Evolutionary conservation across 2,888 invertebrate genomes (phyloP).

Genomic region (Tuta absoluta): DNA sequence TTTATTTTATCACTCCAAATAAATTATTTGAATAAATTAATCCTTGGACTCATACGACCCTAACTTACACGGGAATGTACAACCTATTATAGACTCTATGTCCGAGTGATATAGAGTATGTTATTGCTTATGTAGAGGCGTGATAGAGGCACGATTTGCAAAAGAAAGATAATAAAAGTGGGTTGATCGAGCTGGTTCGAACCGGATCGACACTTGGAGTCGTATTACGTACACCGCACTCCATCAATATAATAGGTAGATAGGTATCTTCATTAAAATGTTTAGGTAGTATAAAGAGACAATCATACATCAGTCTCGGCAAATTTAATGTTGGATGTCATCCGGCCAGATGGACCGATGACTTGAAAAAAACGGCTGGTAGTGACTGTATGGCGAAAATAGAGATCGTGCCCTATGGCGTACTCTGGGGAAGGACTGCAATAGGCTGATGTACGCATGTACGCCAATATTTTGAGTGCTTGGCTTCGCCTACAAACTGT

Average conservation of each 20-base stretch:
- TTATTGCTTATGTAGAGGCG: conserved; percentile 33
- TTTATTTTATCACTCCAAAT: conserved; percentile 62
- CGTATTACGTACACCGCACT: conserved; percentile 49
- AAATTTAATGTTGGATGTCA: too few species aligned
- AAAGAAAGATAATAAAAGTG: conserved; percentile 69
- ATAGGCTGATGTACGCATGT: too few species aligned
- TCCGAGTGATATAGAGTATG: conserved; percentile 13
- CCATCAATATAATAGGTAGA: conserved; percentile 9
- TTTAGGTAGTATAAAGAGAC: not conserved
- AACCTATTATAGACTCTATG: conserved; percentile 35
- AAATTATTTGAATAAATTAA: conserved; percentile 68
- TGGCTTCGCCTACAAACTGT: too few species aligned
- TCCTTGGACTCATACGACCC: conserved; percentile 37
- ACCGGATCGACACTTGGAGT: conserved; percentile 50
- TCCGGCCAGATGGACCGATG: too few species aligned
- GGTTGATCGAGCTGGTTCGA: conserved; percentile 60
- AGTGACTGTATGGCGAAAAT: too few species aligned
- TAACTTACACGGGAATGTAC: conserved; percentile 32
- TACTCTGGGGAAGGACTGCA: too few species aligned
- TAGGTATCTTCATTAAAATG: not conserved
- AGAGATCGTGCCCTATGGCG: too few species aligned
- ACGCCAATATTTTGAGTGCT: too few species aligned
- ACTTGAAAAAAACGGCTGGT: too few species aligned
- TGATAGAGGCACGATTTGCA: conserved; percentile 61
- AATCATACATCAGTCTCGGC: too few species aligned